phyloP scores from a whole-genome alignment of 2,888 invertebrate species.

The Noctua janthe region DNA sequence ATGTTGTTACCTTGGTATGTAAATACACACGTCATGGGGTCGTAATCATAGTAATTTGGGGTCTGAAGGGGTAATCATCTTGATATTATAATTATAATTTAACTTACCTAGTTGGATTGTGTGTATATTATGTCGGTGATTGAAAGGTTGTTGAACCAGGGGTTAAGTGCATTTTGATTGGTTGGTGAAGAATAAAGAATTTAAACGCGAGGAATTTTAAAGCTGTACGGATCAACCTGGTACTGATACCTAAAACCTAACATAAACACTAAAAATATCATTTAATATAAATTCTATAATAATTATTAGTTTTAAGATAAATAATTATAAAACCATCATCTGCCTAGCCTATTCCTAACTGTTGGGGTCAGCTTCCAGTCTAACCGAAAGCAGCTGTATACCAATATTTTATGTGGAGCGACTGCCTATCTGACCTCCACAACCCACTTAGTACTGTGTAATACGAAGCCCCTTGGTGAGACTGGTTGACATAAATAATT shows the following conservation, averaged over 20 bases:
- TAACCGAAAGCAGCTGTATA: background rate
- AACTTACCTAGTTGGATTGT: background rate
- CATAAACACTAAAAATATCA: background rate
- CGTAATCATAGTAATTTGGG: constrained; percentile 47
- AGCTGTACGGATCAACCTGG: background rate
- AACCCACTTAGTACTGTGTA: background rate
- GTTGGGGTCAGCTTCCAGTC: background rate
- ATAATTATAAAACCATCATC: background rate
- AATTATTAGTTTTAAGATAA: background rate
- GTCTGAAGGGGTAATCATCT: constrained; percentile 58
- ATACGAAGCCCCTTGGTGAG: background rate
- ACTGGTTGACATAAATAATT: background rate
- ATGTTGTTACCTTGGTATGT: constrained; percentile 64
- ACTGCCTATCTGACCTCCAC: background rate
- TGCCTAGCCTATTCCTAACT: background rate
- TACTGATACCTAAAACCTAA: background rate
- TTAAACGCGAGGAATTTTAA: background rate
- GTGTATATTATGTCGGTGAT: background rate
- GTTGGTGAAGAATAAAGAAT: background rate
- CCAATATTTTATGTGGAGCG: background rate
- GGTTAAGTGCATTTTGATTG: background rate
- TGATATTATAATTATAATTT: constrained; percentile 62
- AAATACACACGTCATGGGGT: constrained; percentile 60
- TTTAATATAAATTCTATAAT: background rate
- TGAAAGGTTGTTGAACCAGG: background rate